A percentile compares a stretch with the other conserved stretches of the same genome.
Conservation (phyloP, 2,113 vertebrate species). For the Actenoides lindsayi region DNA sequence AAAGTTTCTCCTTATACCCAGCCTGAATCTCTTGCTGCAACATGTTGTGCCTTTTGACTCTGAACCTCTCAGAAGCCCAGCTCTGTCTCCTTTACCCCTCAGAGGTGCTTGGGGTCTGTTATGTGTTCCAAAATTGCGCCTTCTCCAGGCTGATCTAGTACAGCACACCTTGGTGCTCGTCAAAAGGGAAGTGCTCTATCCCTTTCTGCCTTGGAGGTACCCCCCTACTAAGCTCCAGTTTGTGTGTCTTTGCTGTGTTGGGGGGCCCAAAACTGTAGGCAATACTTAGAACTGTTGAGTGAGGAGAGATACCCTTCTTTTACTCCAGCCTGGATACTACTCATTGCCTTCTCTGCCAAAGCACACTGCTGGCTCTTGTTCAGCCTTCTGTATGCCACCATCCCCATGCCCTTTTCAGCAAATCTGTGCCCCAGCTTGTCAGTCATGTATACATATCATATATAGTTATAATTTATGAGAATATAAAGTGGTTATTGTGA, state of each 20-base stretch:
- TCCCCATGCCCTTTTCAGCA: neutral
- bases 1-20: neutral
- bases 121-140: neutral
- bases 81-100: neutral
- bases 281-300: neutral
- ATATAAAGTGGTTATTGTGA: neutral
- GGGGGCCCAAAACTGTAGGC: no score
- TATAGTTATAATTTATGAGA: neutral
- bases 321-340: neutral
- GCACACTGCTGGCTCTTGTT: neutral
- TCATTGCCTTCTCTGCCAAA: neutral
- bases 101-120: neutral
- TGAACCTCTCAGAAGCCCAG: neutral
- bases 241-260: neutral
- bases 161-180: neutral
- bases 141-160: neutral
- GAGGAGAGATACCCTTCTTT: neutral
- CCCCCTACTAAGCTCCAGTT: rapidly evolving
- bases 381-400: neutral
- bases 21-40: neutral
- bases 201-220: no score
- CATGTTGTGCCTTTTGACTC: neutral
- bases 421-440: neutral
- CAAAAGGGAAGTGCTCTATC: neutral
- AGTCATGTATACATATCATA: neutral